Conservation (phyloP, 2,797 vertebrate species). For the Anguilla pacifica region DNA sequence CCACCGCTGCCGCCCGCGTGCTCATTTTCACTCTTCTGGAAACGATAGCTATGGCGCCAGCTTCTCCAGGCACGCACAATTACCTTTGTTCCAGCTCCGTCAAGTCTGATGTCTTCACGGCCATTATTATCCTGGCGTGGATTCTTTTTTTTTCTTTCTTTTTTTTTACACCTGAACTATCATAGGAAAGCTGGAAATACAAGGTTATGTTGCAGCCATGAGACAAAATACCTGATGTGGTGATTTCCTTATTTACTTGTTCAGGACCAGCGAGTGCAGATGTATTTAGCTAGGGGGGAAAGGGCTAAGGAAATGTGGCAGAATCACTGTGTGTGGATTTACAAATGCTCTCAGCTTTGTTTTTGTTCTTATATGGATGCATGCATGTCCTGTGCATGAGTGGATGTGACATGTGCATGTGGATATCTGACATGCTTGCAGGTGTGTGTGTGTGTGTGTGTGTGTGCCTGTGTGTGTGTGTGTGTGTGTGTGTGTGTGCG, state of each 20-base stretch:
- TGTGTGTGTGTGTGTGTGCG: not conserved
- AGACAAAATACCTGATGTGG: not conserved
- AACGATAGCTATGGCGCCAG: conserved; percentile 7
- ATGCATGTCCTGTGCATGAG: not conserved
- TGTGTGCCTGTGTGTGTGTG: not conserved
- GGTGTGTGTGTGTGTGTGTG: not conserved
- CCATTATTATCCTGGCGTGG: not conserved
- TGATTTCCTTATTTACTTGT: not conserved
- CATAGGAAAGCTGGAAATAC: not conserved
- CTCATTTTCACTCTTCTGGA: conserved; percentile 4
- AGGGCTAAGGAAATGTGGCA: not conserved
- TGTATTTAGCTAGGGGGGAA: not conserved
- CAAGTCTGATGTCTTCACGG: not conserved
- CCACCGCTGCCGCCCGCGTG: not conserved
- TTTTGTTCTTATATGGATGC: not conserved
- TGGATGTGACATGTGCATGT: not conserved
- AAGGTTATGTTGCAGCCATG: not conserved
- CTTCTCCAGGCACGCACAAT: not conserved
- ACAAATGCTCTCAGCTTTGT: not conserved
- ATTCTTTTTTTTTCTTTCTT: not conserved
- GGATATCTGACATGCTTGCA: not conserved
- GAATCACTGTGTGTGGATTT: not conserved
- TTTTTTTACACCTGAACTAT: not conserved
- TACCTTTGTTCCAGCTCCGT: conserved; percentile 17
- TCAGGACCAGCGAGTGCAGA: not conserved